Evolutionary conservation across 2,113 vertebrate genomes (phyloP).

Genomic region (Panthera leo): DNA sequence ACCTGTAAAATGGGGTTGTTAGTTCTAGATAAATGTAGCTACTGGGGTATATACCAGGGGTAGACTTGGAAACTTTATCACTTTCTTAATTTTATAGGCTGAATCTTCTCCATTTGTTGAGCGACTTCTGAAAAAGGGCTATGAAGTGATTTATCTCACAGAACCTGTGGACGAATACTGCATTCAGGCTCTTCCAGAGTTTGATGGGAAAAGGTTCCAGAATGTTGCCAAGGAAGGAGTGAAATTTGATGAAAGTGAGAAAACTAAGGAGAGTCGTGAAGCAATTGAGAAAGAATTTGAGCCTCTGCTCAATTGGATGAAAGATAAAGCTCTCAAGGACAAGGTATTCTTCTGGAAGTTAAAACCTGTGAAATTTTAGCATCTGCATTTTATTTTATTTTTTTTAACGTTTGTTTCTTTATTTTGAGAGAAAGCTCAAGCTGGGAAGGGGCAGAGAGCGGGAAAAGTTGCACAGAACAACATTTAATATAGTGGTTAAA

Average conservation of each 20-base stretch:
- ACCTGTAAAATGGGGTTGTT: neutral
- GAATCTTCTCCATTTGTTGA: slow-evolving; percentile 98
- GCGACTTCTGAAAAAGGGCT: slow-evolving; percentile 96
- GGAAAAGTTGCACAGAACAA: neutral
- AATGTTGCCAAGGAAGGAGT: slow-evolving; percentile 98
- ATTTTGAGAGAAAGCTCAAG: too few species aligned
- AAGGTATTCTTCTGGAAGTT: slow-evolving; percentile 85
- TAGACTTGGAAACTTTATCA: neutral
- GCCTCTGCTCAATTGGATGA: slow-evolving; percentile 97
- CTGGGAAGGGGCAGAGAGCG: too few species aligned
- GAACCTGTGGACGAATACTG: slow-evolving; percentile 99
- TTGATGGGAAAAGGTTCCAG: slow-evolving; percentile 98
- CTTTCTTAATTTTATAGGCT: slow-evolving; percentile 83
- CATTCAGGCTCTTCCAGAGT: slow-evolving; percentile 97
- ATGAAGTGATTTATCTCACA: slow-evolving; percentile 98
- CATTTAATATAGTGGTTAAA: neutral
- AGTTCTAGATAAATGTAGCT: neutral
- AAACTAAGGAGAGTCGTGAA: slow-evolving; percentile 94
- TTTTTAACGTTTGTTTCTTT: too few species aligned
- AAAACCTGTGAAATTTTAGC: neutral
- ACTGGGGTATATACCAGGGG: neutral
- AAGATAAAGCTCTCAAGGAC: slow-evolving; percentile 96
- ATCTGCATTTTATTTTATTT: neutral
- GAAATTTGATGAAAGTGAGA: slow-evolving; percentile 97
- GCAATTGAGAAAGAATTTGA: slow-evolving; percentile 95